phyloP scores from a whole-genome alignment of 1,140 invertebrate species.

The Drosophila virilis region DNA sequence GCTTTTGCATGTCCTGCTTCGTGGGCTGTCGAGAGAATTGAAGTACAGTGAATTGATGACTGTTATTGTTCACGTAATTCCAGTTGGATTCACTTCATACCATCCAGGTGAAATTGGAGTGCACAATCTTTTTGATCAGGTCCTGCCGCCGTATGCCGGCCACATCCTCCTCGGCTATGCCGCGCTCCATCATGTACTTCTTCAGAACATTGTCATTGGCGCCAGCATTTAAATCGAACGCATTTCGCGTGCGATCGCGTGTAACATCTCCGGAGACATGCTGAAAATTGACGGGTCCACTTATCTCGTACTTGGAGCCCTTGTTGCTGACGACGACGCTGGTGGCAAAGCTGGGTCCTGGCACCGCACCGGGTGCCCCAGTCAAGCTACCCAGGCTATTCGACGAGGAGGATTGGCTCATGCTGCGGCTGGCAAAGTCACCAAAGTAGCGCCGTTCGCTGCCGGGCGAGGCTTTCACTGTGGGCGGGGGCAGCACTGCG shows the following conservation, averaged over 20 bases:
- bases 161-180: slow-evolving; percentile 69
- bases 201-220: slow-evolving; percentile 71
- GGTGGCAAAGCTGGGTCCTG: slow-evolving; percentile 61
- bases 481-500: slow-evolving; percentile 61
- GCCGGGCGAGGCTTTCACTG: slow-evolving; percentile 27
- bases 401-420: slow-evolving; percentile 60
- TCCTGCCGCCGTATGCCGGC: slow-evolving; percentile 58
- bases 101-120: slow-evolving; percentile 77
- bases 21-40: slow-evolving; percentile 36
- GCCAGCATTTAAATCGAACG: slow-evolving; percentile 62
- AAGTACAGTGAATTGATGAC: background rate
- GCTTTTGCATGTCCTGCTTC: slow-evolving; percentile 36
- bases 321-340: slow-evolving; percentile 66
- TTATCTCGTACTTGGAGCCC: slow-evolving; percentile 78
- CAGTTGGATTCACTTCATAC: slow-evolving; percentile 17
- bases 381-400: slow-evolving; percentile 63
- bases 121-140: slow-evolving; percentile 70
- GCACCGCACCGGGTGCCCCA: slow-evolving; percentile 42
- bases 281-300: slow-evolving; percentile 71
- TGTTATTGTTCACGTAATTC: no score
- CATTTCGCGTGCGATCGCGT: slow-evolving; percentile 71
- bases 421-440: slow-evolving; percentile 24
- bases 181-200: slow-evolving; percentile 79
- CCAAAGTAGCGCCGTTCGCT: slow-evolving; percentile 20
- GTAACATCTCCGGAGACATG: slow-evolving; percentile 76